Conservation (phyloP, 1,140 invertebrate genomes). For the Rhizoglyphus robini region DNA sequence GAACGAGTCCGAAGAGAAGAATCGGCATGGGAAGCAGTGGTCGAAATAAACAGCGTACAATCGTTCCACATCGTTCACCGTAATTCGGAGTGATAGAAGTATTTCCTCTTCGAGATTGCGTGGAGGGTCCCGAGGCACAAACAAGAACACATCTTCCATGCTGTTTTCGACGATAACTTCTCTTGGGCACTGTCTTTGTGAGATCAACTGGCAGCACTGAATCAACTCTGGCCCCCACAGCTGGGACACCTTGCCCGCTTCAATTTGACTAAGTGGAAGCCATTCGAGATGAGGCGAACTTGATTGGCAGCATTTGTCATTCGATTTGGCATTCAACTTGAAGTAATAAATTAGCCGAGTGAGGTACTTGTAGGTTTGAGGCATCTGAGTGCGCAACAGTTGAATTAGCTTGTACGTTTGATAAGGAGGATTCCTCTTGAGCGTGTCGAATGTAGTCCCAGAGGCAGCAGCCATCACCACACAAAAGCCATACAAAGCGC, state of each 20-base stretch:
- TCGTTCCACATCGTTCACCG: constrained; percentile 8
- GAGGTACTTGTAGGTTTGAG: neutral
- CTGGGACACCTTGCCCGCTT: no score
- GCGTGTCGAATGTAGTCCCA: neutral
- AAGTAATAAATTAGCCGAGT: constrained; percentile 13
- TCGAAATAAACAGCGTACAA: constrained; percentile 21
- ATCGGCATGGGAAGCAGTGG: constrained; percentile 17
- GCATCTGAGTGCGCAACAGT: constrained; percentile 10
- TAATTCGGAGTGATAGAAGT: constrained; percentile 15
- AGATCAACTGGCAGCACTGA: neutral
- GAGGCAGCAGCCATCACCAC: neutral
- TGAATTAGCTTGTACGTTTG: neutral
- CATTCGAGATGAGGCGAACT: neutral
- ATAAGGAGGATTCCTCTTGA: neutral
- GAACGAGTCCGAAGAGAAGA: neutral
- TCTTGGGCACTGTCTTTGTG: neutral
- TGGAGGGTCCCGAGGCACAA: constrained; percentile 14
- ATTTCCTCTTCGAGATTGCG: constrained; percentile 17
- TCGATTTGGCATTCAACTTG: no score
- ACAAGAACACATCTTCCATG: constrained; percentile 10
- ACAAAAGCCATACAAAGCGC: neutral
- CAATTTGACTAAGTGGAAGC: neutral
- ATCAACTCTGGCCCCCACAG: constrained; percentile 13
- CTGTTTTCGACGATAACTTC: constrained; percentile 1
- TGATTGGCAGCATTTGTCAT: neutral